phyloP scores from a whole-genome alignment of 1,140 invertebrate species.

The Akabosia matsudoensis region DNA sequence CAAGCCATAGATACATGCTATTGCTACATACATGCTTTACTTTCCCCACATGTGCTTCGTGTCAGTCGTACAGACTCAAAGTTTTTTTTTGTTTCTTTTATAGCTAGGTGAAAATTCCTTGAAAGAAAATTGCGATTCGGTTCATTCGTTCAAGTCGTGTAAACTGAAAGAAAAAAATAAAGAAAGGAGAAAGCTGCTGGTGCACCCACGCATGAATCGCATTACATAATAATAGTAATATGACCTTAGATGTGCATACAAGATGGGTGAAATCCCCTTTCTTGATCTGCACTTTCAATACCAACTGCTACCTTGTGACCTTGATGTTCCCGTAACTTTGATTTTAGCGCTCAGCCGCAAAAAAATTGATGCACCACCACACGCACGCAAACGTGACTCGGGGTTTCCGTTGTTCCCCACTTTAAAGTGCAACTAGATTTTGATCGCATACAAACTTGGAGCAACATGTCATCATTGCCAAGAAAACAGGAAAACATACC shows the following conservation, averaged over 20 bases:
- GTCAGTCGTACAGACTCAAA: background rate
- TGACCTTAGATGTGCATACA: background rate
- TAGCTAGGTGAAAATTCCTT: background rate
- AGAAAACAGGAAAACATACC: no score
- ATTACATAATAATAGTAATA: slow-evolving; percentile 3
- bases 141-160: background rate
- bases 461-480: no score
- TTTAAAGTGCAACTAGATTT: background rate
- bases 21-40: background rate
- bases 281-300: background rate
- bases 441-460: no score
- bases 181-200: background rate
- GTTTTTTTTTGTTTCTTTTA: background rate
- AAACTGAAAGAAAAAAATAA: background rate
- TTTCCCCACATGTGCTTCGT: background rate
- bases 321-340: background rate
- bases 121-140: background rate
- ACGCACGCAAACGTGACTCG: background rate
- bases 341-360: background rate
- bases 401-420: background rate
- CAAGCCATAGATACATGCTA: no score
- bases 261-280: background rate
- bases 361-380: no score
- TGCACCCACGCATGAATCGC: slow-evolving; percentile 19
- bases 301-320: background rate